Evolutionary conservation across 2,113 vertebrate species (phyloP).

Genomic region (Xenopus laevis): DNA sequence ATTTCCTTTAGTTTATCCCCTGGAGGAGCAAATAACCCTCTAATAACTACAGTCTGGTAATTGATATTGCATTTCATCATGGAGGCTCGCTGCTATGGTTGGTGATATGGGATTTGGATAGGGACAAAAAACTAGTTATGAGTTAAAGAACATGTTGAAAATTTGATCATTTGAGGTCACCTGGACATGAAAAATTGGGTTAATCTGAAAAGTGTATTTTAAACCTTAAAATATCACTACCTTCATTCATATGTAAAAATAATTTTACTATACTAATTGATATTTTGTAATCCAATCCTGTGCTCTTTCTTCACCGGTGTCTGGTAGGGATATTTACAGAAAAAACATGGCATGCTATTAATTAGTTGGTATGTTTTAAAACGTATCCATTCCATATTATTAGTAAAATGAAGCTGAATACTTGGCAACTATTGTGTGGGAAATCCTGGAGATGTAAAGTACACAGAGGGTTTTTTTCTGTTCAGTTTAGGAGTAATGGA

Average conservation of each 20-base stretch:
- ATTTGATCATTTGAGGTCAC: too few species aligned
- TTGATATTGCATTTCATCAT: too few species aligned
- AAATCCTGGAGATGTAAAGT: neutral
- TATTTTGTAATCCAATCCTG: neutral
- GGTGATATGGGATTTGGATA: too few species aligned
- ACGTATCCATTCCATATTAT: neutral
- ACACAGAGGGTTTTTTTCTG: neutral
- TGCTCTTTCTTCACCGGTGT: neutral
- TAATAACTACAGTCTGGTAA: too few species aligned
- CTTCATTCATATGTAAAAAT: constrained; percentile 1
- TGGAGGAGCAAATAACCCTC: too few species aligned
- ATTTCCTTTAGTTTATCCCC: too few species aligned
- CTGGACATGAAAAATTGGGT: too few species aligned
- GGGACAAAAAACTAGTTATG: too few species aligned
- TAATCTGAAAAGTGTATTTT: neutral
- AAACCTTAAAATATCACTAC: neutral
- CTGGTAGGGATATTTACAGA: constrained; percentile 1
- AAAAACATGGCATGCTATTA: neutral
- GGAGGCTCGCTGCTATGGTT: too few species aligned
- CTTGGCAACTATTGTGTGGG: constrained; percentile 2
- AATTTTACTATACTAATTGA: neutral
- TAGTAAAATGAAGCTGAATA: neutral
- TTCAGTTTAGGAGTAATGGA: constrained; percentile 22
- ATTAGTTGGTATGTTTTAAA: neutral
- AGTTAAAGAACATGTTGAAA: too few species aligned